Conservation (phyloP, 2,113 vertebrate species). For the Ageneiosus marmoratus region DNA sequence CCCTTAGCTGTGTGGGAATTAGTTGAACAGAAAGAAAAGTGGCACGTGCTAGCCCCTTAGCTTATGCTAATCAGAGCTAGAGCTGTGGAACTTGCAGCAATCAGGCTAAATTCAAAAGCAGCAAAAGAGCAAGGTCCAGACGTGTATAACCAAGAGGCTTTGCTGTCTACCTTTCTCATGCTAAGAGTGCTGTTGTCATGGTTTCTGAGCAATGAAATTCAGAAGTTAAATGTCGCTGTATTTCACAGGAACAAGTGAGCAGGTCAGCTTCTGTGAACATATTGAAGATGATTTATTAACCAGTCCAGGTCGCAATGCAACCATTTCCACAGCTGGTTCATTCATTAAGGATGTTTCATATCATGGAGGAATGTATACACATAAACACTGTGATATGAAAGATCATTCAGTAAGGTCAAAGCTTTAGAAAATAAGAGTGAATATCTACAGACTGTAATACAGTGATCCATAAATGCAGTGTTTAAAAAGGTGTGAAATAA, state of each 20-base stretch:
- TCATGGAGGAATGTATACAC: neutral
- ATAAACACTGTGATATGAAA: neutral
- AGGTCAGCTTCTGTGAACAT: neutral
- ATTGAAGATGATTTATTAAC: neutral
- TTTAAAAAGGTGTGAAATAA: neutral
- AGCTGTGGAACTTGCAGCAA: neutral
- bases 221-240: constrained; percentile 39
- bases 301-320: neutral
- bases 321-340: neutral
- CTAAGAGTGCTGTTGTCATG: constrained; percentile 69
- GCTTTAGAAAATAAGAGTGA: neutral
- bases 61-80: neutral
- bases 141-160: neutral
- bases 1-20: constrained; percentile 42
- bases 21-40: constrained; percentile 24
- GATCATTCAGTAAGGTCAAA: neutral
- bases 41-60: constrained; percentile 39
- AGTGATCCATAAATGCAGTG: neutral
- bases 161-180: constrained; percentile 49
- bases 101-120: constrained; percentile 11
- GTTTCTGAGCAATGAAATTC: constrained; percentile 61
- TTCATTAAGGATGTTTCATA: neutral
- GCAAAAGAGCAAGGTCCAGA: neutral
- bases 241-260: constrained; percentile 31
- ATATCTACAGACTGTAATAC: neutral